Conservation (phyloP, 2,888 invertebrate genomes). For the Perithous albicinctus region DNA sequence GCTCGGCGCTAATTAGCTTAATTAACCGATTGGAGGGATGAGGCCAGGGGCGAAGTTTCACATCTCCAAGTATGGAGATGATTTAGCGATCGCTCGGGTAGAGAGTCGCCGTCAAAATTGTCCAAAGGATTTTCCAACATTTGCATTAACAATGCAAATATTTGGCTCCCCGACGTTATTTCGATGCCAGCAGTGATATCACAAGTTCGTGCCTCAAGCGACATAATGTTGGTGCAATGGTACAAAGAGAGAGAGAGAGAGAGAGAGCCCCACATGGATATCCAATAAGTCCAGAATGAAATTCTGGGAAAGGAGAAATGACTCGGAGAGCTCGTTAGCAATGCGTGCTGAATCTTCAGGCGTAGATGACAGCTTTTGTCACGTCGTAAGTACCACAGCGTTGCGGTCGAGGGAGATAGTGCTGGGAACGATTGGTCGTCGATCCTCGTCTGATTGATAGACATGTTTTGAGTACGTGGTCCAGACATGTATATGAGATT, state of each 20-base stretch:
- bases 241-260: neutral
- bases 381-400: conserved; percentile 1
- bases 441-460: conserved; percentile 67
- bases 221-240: conserved; percentile 3
- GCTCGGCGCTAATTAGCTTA: conserved; percentile 70
- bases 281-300: conserved; percentile 8
- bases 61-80: conserved; percentile 55
- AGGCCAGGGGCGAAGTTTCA: conserved; percentile 65
- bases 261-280: neutral
- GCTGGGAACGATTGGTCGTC: conserved; percentile 65
- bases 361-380: conserved; percentile 35
- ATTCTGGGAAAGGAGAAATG: conserved; percentile 47
- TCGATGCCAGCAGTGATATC: neutral
- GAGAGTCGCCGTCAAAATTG: neutral
- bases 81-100: conserved; percentile 67
- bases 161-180: neutral
- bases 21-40: conserved; percentile 62
- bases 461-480: conserved; percentile 65
- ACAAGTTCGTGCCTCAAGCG: neutral
- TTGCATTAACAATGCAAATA: neutral
- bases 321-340: conserved; percentile 29
- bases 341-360: conserved; percentile 2
- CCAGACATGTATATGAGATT: conserved; percentile 66
- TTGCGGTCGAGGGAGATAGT: too few relatives aligned
- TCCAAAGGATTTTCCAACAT: neutral